Evolutionary conservation across 2,113 vertebrate genomes (phyloP), one percentile per base, ranked within the genome.

Genomic region (Psittacus erithacus): DNA sequence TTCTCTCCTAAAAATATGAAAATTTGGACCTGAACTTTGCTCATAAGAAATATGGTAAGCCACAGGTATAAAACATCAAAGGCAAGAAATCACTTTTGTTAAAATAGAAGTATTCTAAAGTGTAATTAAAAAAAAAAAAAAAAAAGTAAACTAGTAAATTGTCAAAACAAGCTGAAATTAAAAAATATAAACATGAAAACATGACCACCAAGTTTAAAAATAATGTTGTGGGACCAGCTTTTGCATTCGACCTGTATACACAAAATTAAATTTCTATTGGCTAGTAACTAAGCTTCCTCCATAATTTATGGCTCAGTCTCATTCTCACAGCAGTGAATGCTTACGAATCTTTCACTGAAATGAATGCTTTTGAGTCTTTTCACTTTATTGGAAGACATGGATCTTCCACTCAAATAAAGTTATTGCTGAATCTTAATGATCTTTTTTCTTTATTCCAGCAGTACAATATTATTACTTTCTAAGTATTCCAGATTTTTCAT

Each of bases 291-390:
- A 87, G 60, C 31, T 85, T 69, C 35, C 43, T 29, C 49, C 17
- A 7, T 22, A 93, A 95, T 90, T 87, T 87, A 85, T 90, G 43
- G 43, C 55, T 90, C 50, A 90, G 70, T 76, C 47, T 50, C 41
- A 28, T 31, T 88, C 25, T 76, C 70, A 76, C 14, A 44, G 43
- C 69, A 93, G 84, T 82, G 75, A 86, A 78, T 41, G 11, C 23
- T 88, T 77, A 88, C 77, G n/a, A 88, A 88, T 91, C 39, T 95
- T 95, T 81, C 74, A 86, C 25, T 86, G 47, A 95, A 94, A 92
- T 75, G 24, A 92, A 85, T 17, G 18, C 65, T 63, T 90, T 71
- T 49, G 59, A 92, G 49, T 77, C 76, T 86, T 80, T 86, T 91
- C 83, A 83, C 92, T 92, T 92, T 94, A 81, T 59, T 75, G 77